Percentiles rank a stretch among this genome's conserved stretches.
These are phyloP conservation scores for Polyergus mexicanus DNA, from an alignment of 1,140 invertebrate species.

Conservation along the genomic window DNA sequence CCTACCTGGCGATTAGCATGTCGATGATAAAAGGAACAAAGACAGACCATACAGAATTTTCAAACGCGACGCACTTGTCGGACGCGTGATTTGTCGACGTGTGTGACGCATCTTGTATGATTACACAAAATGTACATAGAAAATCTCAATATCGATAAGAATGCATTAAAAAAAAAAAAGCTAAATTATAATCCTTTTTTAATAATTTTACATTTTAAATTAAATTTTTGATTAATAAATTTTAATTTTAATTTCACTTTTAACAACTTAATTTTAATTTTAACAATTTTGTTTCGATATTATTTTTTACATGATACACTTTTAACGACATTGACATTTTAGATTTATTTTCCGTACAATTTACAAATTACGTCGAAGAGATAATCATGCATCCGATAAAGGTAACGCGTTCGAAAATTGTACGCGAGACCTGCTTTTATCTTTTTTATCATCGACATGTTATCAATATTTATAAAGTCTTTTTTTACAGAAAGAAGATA, in stretches of 20 bases:
- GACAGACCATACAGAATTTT: slow-evolving; percentile 13
- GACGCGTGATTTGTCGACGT: background rate
- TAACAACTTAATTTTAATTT: no score
- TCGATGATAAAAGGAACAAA: slow-evolving; percentile 48
- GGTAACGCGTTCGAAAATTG: no score
- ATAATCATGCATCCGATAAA: no score
- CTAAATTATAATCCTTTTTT: background rate
- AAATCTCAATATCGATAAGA: background rate
- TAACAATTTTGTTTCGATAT: no score
- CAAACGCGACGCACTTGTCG: slow-evolving; percentile 12
- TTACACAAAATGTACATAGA: background rate
- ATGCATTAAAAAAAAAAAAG: background rate
- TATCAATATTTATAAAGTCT: background rate
- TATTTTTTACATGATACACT: no score
- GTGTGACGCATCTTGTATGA: slow-evolving; percentile 13
- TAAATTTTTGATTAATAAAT: no score
- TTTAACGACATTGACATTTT: no score
- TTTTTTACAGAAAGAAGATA: background rate
- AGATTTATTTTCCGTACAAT: no score
- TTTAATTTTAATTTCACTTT: no score
- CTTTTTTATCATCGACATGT: no score
- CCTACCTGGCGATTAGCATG: slow-evolving; percentile 45
- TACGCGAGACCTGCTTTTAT: no score
- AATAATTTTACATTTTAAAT: background rate
- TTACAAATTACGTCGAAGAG: no score